Percentiles rank a stretch among this genome's conserved stretches.
These are phyloP conservation scores for Himantopus leucocephalus DNA, from an alignment of 2,113 vertebrate genomes.

Conservation along the genomic window DNA sequence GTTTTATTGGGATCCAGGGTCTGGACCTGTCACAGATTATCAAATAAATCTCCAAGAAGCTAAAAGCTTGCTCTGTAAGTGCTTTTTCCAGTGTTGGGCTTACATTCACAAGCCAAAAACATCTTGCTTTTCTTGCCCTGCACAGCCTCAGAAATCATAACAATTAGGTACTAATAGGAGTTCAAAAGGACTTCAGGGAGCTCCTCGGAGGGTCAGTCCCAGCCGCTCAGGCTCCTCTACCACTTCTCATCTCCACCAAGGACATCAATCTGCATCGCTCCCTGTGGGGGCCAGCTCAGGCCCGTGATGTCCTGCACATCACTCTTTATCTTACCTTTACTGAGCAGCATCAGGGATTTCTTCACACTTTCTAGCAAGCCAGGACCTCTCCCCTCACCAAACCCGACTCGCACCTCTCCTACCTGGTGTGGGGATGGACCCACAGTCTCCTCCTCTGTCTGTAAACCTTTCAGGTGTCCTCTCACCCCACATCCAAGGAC, in stretches of 20 bases:
- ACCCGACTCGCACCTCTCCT: background rate
- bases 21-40: conserved; percentile 43
- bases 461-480: background rate
- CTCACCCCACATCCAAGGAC: background rate
- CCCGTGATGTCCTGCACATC: background rate
- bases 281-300: accelerated
- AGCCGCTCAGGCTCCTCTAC: background rate
- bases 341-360: background rate
- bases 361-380: background rate
- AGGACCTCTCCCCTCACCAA: background rate
- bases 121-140: background rate
- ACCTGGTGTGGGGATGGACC: background rate
- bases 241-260: background rate
- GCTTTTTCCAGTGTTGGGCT: background rate
- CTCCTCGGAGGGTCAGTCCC: background rate
- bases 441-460: background rate
- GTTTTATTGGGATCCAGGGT: conserved; percentile 32
- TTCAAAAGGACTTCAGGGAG: background rate
- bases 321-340: background rate
- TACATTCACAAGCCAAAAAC: background rate
- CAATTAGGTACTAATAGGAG: background rate
- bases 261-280: background rate
- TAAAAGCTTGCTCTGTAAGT: conserved; percentile 26
- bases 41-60: conserved; percentile 38
- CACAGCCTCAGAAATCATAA: conserved; percentile 1